Evolutionary conservation across 2,797 vertebrate species (phyloP), one percentile per base, ranked within the genome.

Genomic region (Esox lucius): DNA sequence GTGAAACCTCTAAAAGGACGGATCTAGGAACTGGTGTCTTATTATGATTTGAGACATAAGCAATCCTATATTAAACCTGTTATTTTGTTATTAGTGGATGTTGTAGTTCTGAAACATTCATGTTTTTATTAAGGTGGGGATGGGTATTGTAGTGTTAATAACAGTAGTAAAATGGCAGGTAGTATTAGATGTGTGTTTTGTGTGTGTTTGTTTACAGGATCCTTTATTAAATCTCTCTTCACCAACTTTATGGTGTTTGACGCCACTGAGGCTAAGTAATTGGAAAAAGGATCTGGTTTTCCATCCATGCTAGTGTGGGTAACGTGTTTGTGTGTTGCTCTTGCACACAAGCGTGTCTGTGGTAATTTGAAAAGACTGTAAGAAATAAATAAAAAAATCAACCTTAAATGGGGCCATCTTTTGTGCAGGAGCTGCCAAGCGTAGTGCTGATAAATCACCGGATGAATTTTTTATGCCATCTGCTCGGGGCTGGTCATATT

Each of bases 391-490:
- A 35, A 8, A 39, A 22, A 51, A 73, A 31, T 13, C 56, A 75
- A 81, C 88, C 86, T 88, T 89, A 88, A 87, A 79, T 62, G 39
- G 79, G 82, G 82, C 72, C 75, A 84, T 61, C 2, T 75, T 84
- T 76, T 81, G 82, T 82, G 85, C 84, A 71, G 24, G 74, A 53
- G 78, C 31, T 87, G 80, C 80, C 85, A 84, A 81, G 85, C 81
- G 80, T 77, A 86, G 89, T 88, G 82, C 88, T 86, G 87, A 86
- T 91, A 88, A 91, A 92, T 91, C 89, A 91, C 80, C 78, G 82
- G 84, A 89, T 91, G 85, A 90, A 89, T 92, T 86, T 91, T 91
- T 92, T 89, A 91, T 91, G 88, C 78, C 79, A 80, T 87, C 84
- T 84, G 83, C 86, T 78, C 4, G 11, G 72, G 86, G 85, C 81